phyloP scores from a whole-genome alignment of 2,888 invertebrate genomes.

The Xanthia togata region DNA sequence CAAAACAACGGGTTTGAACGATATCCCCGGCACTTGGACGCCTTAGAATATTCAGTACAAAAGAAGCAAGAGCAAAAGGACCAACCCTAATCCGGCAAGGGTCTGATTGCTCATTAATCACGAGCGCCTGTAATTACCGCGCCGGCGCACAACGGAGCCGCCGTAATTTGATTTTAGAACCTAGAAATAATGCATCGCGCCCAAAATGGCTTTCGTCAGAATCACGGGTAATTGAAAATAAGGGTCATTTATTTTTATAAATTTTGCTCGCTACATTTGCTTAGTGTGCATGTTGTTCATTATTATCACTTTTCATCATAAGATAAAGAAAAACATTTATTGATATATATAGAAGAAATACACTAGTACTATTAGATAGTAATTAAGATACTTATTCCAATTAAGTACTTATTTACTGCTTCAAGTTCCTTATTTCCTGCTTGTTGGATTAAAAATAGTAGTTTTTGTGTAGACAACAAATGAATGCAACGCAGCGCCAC shows the following conservation, averaged over 20 bases:
- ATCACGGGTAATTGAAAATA: constrained; percentile 61
- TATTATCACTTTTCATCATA: background rate
- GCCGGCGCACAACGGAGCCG: constrained; percentile 77
- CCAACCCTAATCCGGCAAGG: constrained; percentile 79
- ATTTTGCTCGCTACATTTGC: constrained; percentile 18
- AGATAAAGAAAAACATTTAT: background rate
- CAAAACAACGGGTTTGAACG: constrained; percentile 65
- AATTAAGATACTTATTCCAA: constrained; percentile 6
- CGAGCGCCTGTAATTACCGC: constrained; percentile 85
- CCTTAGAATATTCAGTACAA: constrained; percentile 70
- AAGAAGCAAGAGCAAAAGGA: constrained; percentile 66
- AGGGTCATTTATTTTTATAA: constrained; percentile 48
- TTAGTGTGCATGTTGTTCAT: background rate
- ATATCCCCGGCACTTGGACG: constrained; percentile 64
- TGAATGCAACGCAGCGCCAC: constrained; percentile 43
- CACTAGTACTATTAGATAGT: background rate
- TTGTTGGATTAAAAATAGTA: background rate
- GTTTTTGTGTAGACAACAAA: constrained; percentile 43
- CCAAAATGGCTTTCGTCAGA: constrained; percentile 68
- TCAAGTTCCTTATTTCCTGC: constrained; percentile 8
- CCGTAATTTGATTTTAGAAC: constrained; percentile 85
- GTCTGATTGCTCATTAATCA: constrained; percentile 89
- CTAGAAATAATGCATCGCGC: constrained; percentile 80
- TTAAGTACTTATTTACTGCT: background rate
- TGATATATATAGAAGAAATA: background rate